phyloP scores from a whole-genome alignment of 2,797 vertebrate genomes.

The Cyprinella venusta region DNA sequence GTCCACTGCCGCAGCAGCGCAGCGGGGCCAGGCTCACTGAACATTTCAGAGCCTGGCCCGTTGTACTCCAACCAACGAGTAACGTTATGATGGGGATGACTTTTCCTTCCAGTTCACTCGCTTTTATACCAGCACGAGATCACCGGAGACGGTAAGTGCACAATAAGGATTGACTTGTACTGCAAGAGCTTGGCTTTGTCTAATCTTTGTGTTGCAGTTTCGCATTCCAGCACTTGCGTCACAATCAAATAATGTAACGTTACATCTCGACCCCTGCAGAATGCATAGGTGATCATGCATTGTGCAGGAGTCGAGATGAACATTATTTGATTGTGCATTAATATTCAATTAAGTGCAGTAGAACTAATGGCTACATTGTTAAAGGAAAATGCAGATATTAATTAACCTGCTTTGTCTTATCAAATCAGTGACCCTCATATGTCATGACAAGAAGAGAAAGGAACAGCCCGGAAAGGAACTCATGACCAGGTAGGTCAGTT shows the following conservation, averaged over 20 bases:
- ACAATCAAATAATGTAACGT: background rate
- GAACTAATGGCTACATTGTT: background rate
- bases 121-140: slow-evolving; percentile 15
- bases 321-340: background rate
- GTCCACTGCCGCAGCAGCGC: slow-evolving; percentile 1
- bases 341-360: background rate
- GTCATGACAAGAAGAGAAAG: slow-evolving; percentile 7
- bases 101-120: background rate
- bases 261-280: no score
- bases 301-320: background rate
- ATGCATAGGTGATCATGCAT: slow-evolving; percentile 1
- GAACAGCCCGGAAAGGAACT: background rate
- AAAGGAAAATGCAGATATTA: background rate
- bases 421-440: slow-evolving; percentile 22
- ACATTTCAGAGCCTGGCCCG: slow-evolving; percentile 23
- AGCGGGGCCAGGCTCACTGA: slow-evolving; percentile 12
- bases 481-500: slow-evolving; percentile 29
- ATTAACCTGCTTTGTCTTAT: slow-evolving; percentile 14
- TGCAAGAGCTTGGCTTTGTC: slow-evolving; percentile 40
- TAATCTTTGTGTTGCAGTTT: slow-evolving; percentile 41
- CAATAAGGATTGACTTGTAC: background rate
- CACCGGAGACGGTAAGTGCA: slow-evolving; percentile 19
- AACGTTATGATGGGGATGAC: background rate
- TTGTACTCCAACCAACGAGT: background rate
- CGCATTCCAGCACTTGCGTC: slow-evolving; percentile 51